Conservation (phyloP, 2,113 vertebrate species). For the Semicossyphus pulcher region DNA sequence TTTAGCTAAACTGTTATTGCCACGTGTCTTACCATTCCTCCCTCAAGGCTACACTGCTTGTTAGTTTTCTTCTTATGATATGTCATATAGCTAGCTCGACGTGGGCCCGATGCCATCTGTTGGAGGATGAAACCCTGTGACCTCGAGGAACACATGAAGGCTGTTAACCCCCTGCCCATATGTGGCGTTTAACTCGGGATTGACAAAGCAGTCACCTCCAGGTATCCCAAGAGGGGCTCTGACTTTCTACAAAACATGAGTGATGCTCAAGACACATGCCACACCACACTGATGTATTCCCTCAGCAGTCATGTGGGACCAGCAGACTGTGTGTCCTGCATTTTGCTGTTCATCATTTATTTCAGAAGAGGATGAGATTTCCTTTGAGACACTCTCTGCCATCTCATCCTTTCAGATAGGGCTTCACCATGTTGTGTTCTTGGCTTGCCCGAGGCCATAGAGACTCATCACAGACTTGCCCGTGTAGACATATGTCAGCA, state of each 20-base stretch:
- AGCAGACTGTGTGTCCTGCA: conserved; percentile 7
- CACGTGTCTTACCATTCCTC: conserved; percentile 37
- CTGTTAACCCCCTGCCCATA: conserved; percentile 56
- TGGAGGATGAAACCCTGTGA: conserved; percentile 47
- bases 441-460: conserved; percentile 31
- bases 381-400: conserved; percentile 54
- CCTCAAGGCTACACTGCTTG: conserved; percentile 47
- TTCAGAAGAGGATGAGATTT: conserved; percentile 48
- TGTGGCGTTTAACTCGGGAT: conserved; percentile 57
- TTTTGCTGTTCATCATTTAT: conserved; percentile 54
- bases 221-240: conserved; percentile 40
- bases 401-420: conserved; percentile 43
- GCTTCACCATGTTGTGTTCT: conserved; percentile 21
- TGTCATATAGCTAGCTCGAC: conserved; percentile 34
- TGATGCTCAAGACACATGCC: conserved; percentile 21
- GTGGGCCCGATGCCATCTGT: conserved; percentile 65
- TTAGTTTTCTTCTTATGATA: conserved; percentile 51
- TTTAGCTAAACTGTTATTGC: conserved; percentile 46
- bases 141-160: conserved; percentile 48
- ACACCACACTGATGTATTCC: conserved; percentile 12
- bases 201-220: conserved; percentile 57
- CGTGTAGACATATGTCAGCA: conserved; percentile 48
- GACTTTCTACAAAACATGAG: conserved; percentile 41
- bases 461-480: conserved; percentile 47
- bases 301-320: conserved; percentile 26